phyloP scores from a whole-genome alignment of 2,888 invertebrate species.

The Philaethria dido region DNA sequence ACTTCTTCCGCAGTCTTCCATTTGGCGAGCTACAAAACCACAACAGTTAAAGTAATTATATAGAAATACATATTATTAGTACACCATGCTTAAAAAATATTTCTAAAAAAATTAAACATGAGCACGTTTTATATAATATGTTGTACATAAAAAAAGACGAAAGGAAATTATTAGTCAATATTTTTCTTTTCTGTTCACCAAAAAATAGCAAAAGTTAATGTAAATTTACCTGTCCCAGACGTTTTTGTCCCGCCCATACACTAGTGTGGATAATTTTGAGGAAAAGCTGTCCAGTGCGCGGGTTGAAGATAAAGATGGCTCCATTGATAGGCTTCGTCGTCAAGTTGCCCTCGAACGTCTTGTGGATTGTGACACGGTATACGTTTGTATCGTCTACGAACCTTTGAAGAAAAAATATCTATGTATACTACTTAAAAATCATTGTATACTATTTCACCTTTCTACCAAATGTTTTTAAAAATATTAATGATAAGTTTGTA shows the following conservation, averaged over 20 bases:
- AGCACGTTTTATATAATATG: too few relatives aligned
- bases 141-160: too few relatives aligned
- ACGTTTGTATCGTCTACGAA: slow-evolving; percentile 99
- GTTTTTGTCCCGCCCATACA: slow-evolving; percentile 99
- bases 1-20: slow-evolving; percentile 99
- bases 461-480: too few relatives aligned
- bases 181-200: too few relatives aligned
- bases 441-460: too few relatives aligned
- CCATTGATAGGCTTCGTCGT: slow-evolving; percentile 99
- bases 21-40: slow-evolving; percentile 90
- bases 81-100: too few relatives aligned
- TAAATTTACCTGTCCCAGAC: slow-evolving; percentile 93
- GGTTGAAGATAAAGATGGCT: slow-evolving; percentile 99
- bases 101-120: too few relatives aligned
- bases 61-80: too few relatives aligned
- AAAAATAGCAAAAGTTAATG: too few relatives aligned
- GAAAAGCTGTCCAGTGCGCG: slow-evolving; percentile 99
- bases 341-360: slow-evolving; percentile 99
- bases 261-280: slow-evolving; percentile 99
- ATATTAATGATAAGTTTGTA: too few relatives aligned
- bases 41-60: too few relatives aligned
- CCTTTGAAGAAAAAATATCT: slow-evolving; percentile 55
- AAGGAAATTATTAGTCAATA: too few relatives aligned
- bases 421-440: not conserved
- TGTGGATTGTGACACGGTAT: slow-evolving; percentile 99